Evolutionary conservation across 2,113 vertebrate genomes (phyloP).

Genomic region (Lepus americanus): DNA sequence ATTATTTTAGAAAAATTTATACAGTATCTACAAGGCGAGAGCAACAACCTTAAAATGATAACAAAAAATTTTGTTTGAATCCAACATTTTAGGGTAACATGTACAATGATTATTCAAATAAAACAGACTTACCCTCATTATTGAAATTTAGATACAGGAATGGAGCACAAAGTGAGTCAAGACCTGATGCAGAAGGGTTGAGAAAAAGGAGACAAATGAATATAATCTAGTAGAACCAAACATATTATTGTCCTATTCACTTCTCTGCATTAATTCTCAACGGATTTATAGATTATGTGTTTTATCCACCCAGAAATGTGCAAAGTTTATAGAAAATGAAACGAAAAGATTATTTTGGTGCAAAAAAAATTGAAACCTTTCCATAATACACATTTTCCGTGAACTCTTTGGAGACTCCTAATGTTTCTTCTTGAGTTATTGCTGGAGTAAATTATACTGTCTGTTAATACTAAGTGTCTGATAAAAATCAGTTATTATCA

Average conservation of each 20-base stretch:
- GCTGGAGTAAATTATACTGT: background rate
- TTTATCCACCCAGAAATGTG: background rate
- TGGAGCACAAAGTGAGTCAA: conserved; percentile 98
- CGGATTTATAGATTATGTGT: background rate
- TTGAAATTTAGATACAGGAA: conserved; percentile 99
- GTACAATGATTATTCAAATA: background rate
- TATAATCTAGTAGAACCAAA: background rate
- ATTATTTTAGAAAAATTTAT: conserved; percentile 57
- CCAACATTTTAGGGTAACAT: conserved; percentile 56
- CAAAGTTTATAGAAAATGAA: too few relatives aligned
- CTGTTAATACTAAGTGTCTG: background rate
- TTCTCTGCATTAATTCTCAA: background rate
- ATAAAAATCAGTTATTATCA: background rate
- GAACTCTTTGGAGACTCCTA: too few relatives aligned
- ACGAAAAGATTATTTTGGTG: too few relatives aligned
- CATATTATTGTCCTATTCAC: background rate
- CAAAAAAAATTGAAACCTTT: too few relatives aligned
- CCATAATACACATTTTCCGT: too few relatives aligned
- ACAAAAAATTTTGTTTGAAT: background rate
- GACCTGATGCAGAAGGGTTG: conserved; percentile 87
- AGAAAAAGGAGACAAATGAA: background rate
- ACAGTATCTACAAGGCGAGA: background rate
- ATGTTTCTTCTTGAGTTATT: background rate
- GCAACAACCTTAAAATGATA: background rate
- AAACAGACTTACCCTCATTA: conserved; percentile 93